phyloP scores from a whole-genome alignment of 2,113 vertebrate genomes.

The Petrocephalus zakoni region DNA sequence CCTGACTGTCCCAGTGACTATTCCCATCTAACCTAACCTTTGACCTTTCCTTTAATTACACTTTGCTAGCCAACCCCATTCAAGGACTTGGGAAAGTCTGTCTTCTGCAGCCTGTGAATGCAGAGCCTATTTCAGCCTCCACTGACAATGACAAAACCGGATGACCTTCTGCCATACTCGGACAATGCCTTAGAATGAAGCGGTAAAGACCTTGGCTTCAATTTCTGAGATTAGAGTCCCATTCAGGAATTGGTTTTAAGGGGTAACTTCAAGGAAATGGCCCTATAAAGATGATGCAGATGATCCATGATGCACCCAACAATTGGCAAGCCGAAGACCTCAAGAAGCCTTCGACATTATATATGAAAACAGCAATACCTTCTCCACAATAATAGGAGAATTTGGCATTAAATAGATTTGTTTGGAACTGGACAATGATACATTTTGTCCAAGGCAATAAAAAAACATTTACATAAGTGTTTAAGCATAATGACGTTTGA shows the following conservation, averaged over 20 bases:
- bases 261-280: not conserved
- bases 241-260: not conserved
- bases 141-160: slow-evolving; percentile 5
- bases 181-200: slow-evolving; percentile 7
- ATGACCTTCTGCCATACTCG: not conserved
- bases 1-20: not conserved
- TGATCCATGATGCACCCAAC: not conserved
- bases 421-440: not conserved
- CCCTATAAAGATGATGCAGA: not conserved
- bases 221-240: not conserved
- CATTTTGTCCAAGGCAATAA: not conserved
- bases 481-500: not conserved
- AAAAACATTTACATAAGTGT: not conserved
- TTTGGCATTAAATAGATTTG: not conserved
- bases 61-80: not conserved
- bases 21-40: not conserved
- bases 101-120: not conserved
- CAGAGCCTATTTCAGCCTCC: not conserved
- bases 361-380: not conserved
- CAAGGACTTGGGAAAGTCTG: not conserved
- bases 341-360: not conserved
- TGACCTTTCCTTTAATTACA: slow-evolving; percentile 18
- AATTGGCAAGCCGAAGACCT: not conserved
- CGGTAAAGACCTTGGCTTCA: not conserved
- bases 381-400: not conserved